Base-by-base conservation (phyloP, 1,140 invertebrate species). In the Pseudomyrmex gracilis region DNA sequence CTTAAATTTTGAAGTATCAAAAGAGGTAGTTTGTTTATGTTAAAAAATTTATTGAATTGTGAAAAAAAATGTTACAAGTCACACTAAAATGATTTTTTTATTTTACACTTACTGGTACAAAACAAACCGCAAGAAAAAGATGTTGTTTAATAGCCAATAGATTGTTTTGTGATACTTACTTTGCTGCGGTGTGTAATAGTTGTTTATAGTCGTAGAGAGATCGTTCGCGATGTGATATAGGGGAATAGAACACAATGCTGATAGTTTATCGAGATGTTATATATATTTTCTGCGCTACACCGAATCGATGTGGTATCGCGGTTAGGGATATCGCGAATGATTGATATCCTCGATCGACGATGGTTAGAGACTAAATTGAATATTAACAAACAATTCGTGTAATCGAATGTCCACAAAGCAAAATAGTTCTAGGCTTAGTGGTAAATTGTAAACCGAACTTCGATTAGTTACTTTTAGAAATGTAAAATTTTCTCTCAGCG, bases 331-430 rank as follows among this genome's bases (percentile, higher is more conserved):
- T 86, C 73, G 64, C 24, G 84, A 86, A 49, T 34, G 34, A 34
- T 34, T 34, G 34, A 34, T 82, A 71, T 83, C 83, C 64, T n/a
- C 84, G 71, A 57, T 73, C 53, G 58, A 51, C 66, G 15, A 63
- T 20, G 49, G 71, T 71, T 82, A 63, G 80, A 78, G 70, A 51
- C 58, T 49, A 87, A 83, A 84, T 78, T 82, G 68, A 86, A 58
- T 87, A 87, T 87, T 87, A 86, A 87, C 86, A 73, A 87, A 87
- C 82, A 78, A 86, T 87, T 87, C 51, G 43, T n/a, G 60, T 67
- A 85, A 86, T 73, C 60, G 57, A 51, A 66, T 24, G 45, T 45
- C 4, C 22, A 58, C 53, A 8, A 17, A n/a, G 49, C 53, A 15
- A 71, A 15, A 71, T 80, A 71, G 66, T 80, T 53, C n/a, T n/a